These are phyloP conservation scores for Zygogramma bicolorata DNA, from an alignment of 2,888 invertebrate species.

Conservation along the genomic window DNA sequence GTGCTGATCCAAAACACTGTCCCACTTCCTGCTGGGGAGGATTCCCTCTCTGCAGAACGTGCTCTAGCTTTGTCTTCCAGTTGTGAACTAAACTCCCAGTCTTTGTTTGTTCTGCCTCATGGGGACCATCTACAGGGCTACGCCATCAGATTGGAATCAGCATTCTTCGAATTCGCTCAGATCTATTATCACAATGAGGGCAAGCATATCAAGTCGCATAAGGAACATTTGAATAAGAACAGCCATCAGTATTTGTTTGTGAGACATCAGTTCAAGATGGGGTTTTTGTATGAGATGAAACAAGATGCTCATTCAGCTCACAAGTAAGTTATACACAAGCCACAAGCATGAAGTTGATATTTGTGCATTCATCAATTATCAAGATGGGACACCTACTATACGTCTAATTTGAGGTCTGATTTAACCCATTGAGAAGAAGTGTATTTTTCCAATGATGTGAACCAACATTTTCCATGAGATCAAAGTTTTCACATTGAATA, in stretches of 20 bases:
- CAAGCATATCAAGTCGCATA: conserved; percentile 87
- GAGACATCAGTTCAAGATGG: conserved; percentile 96
- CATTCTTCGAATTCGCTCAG: conserved; percentile 93
- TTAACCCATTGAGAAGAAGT: too few relatives aligned
- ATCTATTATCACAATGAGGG: conserved; percentile 92
- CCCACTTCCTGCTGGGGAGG: conserved; percentile 82
- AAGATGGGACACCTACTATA: too few relatives aligned
- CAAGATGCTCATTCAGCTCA: conserved; percentile 90
- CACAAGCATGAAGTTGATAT: too few relatives aligned
- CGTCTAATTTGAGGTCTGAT: too few relatives aligned
- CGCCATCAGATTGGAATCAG: conserved; percentile 86
- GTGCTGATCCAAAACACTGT: conserved; percentile 91
- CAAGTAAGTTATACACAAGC: conserved; percentile 73
- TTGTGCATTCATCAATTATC: too few relatives aligned
- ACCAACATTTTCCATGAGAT: too few relatives aligned
- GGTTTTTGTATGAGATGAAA: conserved; percentile 92
- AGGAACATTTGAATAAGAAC: conserved; percentile 90
- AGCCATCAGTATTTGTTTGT: conserved; percentile 93
- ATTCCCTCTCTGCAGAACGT: conserved; percentile 88
- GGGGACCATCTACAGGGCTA: conserved; percentile 86
- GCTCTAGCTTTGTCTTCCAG: conserved; percentile 91
- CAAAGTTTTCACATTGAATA: too few relatives aligned
- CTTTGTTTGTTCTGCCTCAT: conserved; percentile 88
- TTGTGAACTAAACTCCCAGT: conserved; percentile 92
- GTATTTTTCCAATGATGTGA: too few relatives aligned